Percentiles rank a stretch among this genome's conserved stretches.
Evolutionary conservation across 2,797 vertebrate genomes (phyloP).

Genomic region (Macrochelys suwanniensis): DNA sequence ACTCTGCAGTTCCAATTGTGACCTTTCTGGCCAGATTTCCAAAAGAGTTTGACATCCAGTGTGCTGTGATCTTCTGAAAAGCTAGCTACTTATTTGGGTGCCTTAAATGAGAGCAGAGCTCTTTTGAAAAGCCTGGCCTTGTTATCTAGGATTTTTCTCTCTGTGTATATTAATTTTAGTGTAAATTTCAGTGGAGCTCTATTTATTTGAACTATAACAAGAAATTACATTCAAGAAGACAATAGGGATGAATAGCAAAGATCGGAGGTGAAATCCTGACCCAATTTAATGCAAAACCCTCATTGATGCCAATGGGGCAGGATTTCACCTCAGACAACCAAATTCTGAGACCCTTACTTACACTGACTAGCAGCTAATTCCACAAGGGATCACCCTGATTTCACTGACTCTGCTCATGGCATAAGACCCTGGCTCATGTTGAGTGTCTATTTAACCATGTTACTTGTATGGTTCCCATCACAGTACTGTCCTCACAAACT

Average conservation of each 20-base stretch:
- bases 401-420: not conserved
- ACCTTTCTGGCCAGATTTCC: not conserved
- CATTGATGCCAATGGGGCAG: not conserved
- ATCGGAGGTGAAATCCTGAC: not conserved
- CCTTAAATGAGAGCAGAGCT: not conserved
- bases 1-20: not conserved
- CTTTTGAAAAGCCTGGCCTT: not conserved
- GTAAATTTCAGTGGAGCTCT: not conserved
- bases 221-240: not conserved
- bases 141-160: not conserved
- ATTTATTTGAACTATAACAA: not conserved
- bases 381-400: not conserved
- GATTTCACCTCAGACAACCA: not conserved
- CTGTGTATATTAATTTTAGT: not conserved
- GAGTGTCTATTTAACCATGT: not conserved
- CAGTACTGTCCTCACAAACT: not conserved
- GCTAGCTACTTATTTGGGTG: not conserved
- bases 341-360: not conserved
- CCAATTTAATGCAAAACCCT: not conserved
- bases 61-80: not conserved
- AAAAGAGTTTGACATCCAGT: not conserved
- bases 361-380: not conserved
- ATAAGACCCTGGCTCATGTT: not conserved
- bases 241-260: not conserved
- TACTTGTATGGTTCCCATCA: not conserved